phyloP scores from a whole-genome alignment of 2,113 vertebrate genomes.

The Syngnathus typhle region DNA sequence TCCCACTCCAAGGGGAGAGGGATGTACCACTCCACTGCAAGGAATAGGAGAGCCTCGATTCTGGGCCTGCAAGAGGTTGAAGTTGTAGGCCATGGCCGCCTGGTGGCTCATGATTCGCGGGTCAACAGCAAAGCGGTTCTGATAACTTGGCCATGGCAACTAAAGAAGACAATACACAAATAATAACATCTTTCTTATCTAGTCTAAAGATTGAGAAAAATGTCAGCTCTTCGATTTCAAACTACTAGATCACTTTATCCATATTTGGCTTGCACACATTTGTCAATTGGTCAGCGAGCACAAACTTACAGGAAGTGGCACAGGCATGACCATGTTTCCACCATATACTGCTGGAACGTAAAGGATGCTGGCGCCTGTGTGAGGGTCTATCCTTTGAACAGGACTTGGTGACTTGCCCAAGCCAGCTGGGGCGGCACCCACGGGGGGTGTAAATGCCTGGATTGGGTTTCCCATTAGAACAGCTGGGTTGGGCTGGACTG shows the following conservation, averaged over 20 bases:
- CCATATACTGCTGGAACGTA: constrained; percentile 98
- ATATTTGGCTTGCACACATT: neutral
- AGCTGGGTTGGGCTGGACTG: constrained; percentile 90
- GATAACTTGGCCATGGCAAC: constrained; percentile 95
- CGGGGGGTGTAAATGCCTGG: constrained; percentile 88
- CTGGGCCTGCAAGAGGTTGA: constrained; percentile 89
- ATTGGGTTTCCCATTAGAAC: constrained; percentile 97
- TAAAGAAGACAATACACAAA: constrained; percentile 38
- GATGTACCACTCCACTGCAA: constrained; percentile 85
- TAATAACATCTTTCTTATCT: neutral
- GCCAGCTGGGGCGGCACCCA: constrained; percentile 79
- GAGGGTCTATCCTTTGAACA: constrained; percentile 96
- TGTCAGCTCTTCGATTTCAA: neutral
- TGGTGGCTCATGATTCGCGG: constrained; percentile 93
- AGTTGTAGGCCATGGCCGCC: constrained; percentile 96
- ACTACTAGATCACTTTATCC: neutral
- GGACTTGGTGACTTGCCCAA: constrained; percentile 97
- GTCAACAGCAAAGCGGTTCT: constrained; percentile 94
- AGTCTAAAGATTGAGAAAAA: neutral
- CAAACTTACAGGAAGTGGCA: constrained; percentile 91
- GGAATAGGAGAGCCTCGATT: constrained; percentile 89
- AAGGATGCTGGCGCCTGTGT: constrained; percentile 94
- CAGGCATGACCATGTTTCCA: constrained; percentile 98
- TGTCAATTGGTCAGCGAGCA: neutral
- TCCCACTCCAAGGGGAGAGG: constrained; percentile 82